A percentile compares a stretch with the other conserved stretches of the same genome.
Evolutionary conservation across 2,797 vertebrate genomes (phyloP).

Genomic region (Hypotaenidia okinawae): DNA sequence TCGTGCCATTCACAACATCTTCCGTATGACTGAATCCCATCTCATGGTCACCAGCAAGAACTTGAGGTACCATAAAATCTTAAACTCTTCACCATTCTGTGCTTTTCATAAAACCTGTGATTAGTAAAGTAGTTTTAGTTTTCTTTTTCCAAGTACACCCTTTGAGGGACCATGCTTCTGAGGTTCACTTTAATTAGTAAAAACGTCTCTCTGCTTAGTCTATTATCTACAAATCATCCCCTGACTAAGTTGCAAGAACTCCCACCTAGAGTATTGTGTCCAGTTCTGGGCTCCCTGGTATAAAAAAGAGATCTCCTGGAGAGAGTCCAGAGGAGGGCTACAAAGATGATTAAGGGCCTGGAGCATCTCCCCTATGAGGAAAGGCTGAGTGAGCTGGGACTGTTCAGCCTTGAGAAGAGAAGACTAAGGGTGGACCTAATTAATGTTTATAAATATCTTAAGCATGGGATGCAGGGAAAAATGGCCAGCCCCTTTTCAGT

Average conservation of each 20-base stretch:
- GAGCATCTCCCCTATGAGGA: too few relatives aligned
- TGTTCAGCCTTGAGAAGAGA: too few relatives aligned
- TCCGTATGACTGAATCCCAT: constrained; percentile 93
- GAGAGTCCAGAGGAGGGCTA: too few relatives aligned
- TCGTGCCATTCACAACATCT: constrained; percentile 98
- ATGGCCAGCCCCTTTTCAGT: too few relatives aligned
- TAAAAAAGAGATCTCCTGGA: too few relatives aligned
- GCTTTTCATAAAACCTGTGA: neutral
- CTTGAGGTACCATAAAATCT: constrained; percentile 81
- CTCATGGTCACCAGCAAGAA: constrained; percentile 93
- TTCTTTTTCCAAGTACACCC: neutral
- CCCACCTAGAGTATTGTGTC: too few relatives aligned
- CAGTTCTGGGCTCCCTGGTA: too few relatives aligned
- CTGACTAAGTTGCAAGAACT: neutral
- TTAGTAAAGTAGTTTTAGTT: neutral
- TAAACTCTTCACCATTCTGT: neutral
- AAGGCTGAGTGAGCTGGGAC: too few relatives aligned
- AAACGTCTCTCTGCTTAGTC: neutral
- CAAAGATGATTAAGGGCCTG: too few relatives aligned
- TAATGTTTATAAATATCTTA: too few relatives aligned
- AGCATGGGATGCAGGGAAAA: too few relatives aligned
- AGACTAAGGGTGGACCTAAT: too few relatives aligned
- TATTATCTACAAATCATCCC: neutral
- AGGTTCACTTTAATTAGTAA: neutral
- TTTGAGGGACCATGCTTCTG: neutral